Evolutionary conservation across 2,888 invertebrate genomes (phyloP), one percentile per base, ranked within the genome.

Genomic region (Melanophora roralis): DNA sequence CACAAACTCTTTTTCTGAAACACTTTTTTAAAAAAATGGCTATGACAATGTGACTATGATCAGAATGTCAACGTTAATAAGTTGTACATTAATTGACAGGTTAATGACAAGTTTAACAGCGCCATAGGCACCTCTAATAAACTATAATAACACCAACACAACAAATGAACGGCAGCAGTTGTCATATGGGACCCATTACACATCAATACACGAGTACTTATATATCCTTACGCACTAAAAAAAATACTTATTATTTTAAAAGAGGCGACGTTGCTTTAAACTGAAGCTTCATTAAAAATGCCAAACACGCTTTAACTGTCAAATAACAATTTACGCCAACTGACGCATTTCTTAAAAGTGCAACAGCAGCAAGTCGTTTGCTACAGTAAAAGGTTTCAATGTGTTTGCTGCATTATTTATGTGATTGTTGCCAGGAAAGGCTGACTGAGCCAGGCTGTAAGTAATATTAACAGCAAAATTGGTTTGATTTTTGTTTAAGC

Each of bases 261-360:
- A 27, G 0, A 12, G 43, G 40, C 14, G 12, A 49, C 11, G 38
- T 21, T 14, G 2, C 51, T 51, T 19, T 75, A 62, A 32, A 57
- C 62, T 60, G 71, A 59, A 21, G 72, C 55, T 80, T 76, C 80
- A 80, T 80, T 80, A 80, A 80, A 80, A 75, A 81, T 78, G 78
- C 75, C 81, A 81, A 81, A 81, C 81, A 81, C 81, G 78, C 80
- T 74, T 73, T 69, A 81, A 78, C 82, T 83, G 82, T 83, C 83
- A 82, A 82, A 83, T 81, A 81, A 81, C 81, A 79, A 80, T 79
- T 81, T 79, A 76, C 81, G 64, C 76, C 78, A 79, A 79, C 59
- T 76, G 72, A 76, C 76, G 76, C 76, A 76, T 74, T 74, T 74
- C 73, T 64, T 36, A 53, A 75, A 47, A 45, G 23, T 36, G 32